Conservation (phyloP, 2,888 invertebrate genomes). For the Lampropteryx suffumata region DNA sequence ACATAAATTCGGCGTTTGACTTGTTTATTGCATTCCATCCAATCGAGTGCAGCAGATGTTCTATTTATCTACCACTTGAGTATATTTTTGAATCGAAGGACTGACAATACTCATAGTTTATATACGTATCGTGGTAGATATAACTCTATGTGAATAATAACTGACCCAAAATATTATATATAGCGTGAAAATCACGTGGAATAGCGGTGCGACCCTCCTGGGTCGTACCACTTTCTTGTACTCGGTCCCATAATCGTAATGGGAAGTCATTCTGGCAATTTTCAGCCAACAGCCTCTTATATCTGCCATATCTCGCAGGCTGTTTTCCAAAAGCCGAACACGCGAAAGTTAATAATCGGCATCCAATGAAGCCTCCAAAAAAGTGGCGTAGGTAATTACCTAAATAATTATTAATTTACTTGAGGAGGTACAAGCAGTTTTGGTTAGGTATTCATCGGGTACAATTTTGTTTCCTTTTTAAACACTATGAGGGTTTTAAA, state of each 20-base stretch:
- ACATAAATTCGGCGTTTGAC: conserved; percentile 33
- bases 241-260: conserved; percentile 68
- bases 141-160: too few relatives aligned
- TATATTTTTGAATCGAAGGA: conserved; percentile 30
- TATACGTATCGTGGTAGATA: too few relatives aligned
- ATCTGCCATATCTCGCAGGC: conserved; percentile 61
- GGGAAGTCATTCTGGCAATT: conserved; percentile 72
- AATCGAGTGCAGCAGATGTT: conserved; percentile 36
- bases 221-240: conserved; percentile 67
- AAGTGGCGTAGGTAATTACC: conserved; percentile 31
- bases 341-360: conserved; percentile 53
- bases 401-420: conserved; percentile 39
- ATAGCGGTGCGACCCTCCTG: conserved; percentile 45
- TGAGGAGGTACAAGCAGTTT: conserved; percentile 39
- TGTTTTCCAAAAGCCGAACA: conserved; percentile 48
- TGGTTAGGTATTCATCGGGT: too few relatives aligned
- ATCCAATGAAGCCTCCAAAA: conserved; percentile 48
- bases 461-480: too few relatives aligned
- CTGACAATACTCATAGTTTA: conserved; percentile 16
- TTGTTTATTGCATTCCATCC: conserved; percentile 36
- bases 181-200: conserved; percentile 61
- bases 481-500: too few relatives aligned
- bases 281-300: conserved; percentile 59
- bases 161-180: conserved; percentile 47
- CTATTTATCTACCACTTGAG: conserved; percentile 26